Conservation (phyloP, 2,888 invertebrate species). For the Aromia moschata region DNA sequence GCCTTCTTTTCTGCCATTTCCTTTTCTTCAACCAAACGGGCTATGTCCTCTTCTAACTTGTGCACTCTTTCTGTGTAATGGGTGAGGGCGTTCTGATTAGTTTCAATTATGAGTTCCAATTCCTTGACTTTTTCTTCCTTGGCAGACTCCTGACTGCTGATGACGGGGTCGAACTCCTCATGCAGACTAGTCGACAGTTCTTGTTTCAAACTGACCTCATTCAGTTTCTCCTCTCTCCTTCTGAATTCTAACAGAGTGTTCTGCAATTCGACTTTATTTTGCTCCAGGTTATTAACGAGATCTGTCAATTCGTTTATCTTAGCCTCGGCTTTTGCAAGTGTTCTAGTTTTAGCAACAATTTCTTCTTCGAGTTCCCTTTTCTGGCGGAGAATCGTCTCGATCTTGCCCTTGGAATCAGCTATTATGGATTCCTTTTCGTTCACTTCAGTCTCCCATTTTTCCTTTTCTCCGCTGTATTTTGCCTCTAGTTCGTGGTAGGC, state of each 20-base stretch:
- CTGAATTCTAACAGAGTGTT: conserved; percentile 43
- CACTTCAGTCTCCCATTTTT: conserved; percentile 54
- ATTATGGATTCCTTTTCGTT: conserved; percentile 49
- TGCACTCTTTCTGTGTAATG: conserved; percentile 72
- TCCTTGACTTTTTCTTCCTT: conserved; percentile 78
- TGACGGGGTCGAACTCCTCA: conserved; percentile 41
- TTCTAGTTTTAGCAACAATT: conserved; percentile 35
- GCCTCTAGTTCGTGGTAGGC: conserved; percentile 73
- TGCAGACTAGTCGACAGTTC: conserved; percentile 51
- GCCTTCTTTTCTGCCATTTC: conserved; percentile 70
- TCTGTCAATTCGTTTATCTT: conserved; percentile 45
- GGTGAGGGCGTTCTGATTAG: conserved; percentile 72
- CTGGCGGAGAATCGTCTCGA: conserved; percentile 47
- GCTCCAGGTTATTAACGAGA: conserved; percentile 58
- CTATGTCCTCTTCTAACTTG: conserved; percentile 73
- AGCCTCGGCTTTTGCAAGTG: conserved; percentile 23
- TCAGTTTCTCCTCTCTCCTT: conserved; percentile 51
- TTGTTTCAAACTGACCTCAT: conserved; percentile 52
- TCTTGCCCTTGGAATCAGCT: conserved; percentile 23
- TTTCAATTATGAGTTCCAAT: conserved; percentile 78
- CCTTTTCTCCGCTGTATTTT: conserved; percentile 52
- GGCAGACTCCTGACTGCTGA: conserved; percentile 37
- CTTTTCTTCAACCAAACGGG: conserved; percentile 70
- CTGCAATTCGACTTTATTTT: conserved; percentile 57
- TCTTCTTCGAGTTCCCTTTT: conserved; percentile 38